Evolutionary conservation across 2,113 vertebrate species (phyloP).

Genomic region (Illadopsis cleaveri): DNA sequence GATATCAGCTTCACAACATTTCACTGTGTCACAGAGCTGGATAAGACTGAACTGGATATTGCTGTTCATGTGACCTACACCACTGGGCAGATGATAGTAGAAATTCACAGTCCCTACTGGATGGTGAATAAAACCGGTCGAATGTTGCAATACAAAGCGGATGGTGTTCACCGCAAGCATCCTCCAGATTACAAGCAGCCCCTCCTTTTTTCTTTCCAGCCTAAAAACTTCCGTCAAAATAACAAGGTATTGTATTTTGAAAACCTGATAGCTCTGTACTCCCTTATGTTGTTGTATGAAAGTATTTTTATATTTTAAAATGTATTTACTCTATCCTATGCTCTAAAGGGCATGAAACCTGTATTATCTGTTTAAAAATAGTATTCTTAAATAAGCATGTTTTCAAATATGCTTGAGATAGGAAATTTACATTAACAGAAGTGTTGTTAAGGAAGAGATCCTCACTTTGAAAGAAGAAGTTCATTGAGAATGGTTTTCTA

Average conservation of each 20-base stretch:
- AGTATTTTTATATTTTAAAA: neutral
- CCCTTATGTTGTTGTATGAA: neutral
- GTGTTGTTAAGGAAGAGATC: neutral
- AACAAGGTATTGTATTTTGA: constrained; percentile 85
- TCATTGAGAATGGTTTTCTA: neutral
- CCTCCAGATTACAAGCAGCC: constrained; percentile 90
- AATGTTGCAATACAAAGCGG: constrained; percentile 95
- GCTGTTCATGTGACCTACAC: constrained; percentile 87
- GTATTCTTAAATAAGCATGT: neutral
- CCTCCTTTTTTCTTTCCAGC: constrained; percentile 95
- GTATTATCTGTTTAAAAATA: neutral
- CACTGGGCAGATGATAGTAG: constrained; percentile 83
- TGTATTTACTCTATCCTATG: neutral
- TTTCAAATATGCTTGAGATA: neutral
- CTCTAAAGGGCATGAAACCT: neutral
- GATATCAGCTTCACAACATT: constrained; percentile 94
- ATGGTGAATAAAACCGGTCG: constrained; percentile 95
- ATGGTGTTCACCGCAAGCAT: constrained; percentile 96
- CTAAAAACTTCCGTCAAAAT: constrained; percentile 90
- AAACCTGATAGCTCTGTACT: neutral
- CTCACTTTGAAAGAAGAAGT: neutral
- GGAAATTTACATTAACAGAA: neutral
- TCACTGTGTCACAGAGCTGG: constrained; percentile 74
- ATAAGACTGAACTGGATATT: constrained; percentile 88
- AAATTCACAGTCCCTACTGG: constrained; percentile 94